Percentiles rank a stretch among this genome's conserved stretches.
Conservation (phyloP, 1,140 invertebrate genomes). For the Zaprionus africanus region DNA sequence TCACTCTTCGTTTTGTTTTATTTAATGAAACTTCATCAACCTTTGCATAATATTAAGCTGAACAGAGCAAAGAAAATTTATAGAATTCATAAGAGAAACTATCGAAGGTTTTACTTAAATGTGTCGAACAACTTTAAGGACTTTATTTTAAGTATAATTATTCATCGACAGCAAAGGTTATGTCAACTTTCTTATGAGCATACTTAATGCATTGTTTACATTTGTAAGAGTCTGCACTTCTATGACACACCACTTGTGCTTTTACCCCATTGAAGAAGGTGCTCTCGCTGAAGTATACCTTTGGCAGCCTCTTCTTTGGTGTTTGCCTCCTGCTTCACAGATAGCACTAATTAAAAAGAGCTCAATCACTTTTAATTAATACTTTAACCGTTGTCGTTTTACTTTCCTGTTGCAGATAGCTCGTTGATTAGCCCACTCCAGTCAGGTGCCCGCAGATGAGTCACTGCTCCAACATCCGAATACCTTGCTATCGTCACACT, state of each 20-base stretch:
- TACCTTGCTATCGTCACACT: conserved; percentile 9
- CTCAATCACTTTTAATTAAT: conserved; percentile 35
- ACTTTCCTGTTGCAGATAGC: neutral
- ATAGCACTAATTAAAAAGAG: conserved; percentile 53
- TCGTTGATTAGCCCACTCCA: conserved; percentile 18
- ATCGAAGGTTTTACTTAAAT: neutral
- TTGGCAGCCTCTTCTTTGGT: neutral
- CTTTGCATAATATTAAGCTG: neutral
- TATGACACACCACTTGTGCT: neutral
- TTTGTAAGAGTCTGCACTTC: neutral
- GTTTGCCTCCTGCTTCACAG: conserved; percentile 1
- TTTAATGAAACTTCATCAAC: neutral
- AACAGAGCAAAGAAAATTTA: neutral
- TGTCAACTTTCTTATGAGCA: neutral
- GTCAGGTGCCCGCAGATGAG: conserved; percentile 6
- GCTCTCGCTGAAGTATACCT: neutral
- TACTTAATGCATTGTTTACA: neutral
- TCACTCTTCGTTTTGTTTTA: neutral
- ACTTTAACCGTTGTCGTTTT: conserved; percentile 5
- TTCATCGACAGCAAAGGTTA: neutral
- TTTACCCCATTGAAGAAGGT: neutral
- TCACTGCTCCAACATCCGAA: conserved; percentile 1
- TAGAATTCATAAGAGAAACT: neutral
- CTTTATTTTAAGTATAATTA: neutral
- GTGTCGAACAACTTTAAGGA: too few species aligned